Conservation (phyloP, 2,888 invertebrate genomes). For the Metopia argyrocephala region DNA sequence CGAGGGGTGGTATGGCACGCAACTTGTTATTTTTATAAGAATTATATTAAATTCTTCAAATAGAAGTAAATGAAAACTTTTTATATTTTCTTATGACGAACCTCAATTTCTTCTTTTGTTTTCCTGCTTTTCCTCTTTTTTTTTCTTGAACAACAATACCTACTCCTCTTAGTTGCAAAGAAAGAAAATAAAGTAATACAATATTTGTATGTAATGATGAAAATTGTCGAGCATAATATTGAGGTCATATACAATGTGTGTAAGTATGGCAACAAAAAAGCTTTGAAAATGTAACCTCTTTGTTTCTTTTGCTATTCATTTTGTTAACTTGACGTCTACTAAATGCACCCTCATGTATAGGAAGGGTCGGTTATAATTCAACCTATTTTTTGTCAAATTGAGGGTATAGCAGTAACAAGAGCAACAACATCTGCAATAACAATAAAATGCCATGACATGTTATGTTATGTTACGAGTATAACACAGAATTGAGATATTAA, state of each 20-base stretch:
- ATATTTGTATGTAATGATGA: constrained; percentile 17
- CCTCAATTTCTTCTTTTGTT: no score
- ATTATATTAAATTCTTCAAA: background rate
- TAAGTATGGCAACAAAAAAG: constrained; percentile 24
- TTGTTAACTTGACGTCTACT: constrained; percentile 46
- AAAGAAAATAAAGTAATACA: constrained; percentile 6
- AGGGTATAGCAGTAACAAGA: constrained; percentile 40
- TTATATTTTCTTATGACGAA: background rate
- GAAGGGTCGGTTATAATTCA: background rate
- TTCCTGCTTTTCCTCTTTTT: no score
- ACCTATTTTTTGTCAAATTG: constrained; percentile 30
- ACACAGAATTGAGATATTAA: background rate
- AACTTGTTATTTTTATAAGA: background rate
- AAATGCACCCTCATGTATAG: constrained; percentile 38
- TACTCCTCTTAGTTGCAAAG: no score
- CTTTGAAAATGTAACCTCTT: constrained; percentile 46
- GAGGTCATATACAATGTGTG: constrained; percentile 21
- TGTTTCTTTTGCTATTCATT: constrained; percentile 21
- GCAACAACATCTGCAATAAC: constrained; percentile 18
- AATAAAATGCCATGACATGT: constrained; percentile 11
- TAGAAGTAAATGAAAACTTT: no score
- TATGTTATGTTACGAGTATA: background rate
- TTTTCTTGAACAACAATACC: no score
- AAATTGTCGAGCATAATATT: constrained; percentile 49
- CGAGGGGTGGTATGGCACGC: background rate